Percentiles rank a stretch among this genome's conserved stretches.
Evolutionary conservation across 2,113 vertebrate genomes (phyloP).

Genomic region (Proteles cristata): DNA sequence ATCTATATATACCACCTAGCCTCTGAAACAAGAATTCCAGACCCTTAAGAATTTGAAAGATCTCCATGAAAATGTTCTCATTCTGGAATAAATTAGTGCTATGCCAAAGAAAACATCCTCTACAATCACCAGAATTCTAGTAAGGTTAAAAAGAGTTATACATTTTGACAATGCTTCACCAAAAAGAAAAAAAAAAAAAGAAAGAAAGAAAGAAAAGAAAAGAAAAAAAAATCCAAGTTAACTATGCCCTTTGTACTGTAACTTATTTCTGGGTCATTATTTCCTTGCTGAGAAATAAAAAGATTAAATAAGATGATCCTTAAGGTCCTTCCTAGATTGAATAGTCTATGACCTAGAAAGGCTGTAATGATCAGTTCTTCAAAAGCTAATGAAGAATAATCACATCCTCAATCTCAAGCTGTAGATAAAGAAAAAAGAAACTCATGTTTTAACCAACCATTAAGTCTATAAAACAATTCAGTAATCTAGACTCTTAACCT

Average conservation of each 20-base stretch:
- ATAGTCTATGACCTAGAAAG: not conserved
- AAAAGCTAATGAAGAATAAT: slow-evolving; percentile 41
- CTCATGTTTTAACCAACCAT: not conserved
- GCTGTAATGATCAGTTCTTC: slow-evolving; percentile 6
- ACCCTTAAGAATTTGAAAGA: not conserved
- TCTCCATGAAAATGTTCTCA: not conserved
- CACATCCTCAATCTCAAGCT: not conserved
- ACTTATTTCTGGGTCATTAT: not conserved
- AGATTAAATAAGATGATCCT: not conserved
- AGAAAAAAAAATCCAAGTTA: not conserved
- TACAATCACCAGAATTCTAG: not conserved
- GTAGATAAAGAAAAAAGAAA: not conserved
- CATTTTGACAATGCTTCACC: not conserved
- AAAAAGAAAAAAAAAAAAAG: not conserved
- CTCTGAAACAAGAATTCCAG: not conserved
- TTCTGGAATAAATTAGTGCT: slow-evolving; percentile 15
- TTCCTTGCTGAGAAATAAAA: slow-evolving; percentile 28
- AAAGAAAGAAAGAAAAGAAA: not conserved
- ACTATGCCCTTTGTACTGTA: not conserved
- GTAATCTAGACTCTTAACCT: not conserved
- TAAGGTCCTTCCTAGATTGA: not conserved
- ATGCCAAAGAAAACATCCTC: not conserved
- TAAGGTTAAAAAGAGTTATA: not conserved
- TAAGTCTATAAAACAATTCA: not conserved
- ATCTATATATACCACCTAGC: no score